Evolutionary conservation across 2,113 vertebrate genomes (phyloP).

Genomic region (Emberiza fucata): DNA sequence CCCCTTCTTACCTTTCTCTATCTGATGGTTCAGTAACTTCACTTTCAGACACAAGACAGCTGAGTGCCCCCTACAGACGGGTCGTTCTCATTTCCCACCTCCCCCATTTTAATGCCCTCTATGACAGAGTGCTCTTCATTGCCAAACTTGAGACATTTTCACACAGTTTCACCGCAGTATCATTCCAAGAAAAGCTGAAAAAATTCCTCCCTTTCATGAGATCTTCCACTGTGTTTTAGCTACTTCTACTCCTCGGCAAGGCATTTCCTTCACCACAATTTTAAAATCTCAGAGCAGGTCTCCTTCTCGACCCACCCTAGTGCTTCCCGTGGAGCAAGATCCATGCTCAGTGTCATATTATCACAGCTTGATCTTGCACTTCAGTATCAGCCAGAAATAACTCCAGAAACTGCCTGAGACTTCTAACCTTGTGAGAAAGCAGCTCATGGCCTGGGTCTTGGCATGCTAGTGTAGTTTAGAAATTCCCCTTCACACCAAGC

Average conservation of each 20-base stretch:
- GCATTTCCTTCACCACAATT: background rate
- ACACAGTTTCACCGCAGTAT: too few species aligned
- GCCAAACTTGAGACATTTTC: background rate
- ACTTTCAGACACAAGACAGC: background rate
- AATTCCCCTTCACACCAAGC: background rate
- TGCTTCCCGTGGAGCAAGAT: accelerated
- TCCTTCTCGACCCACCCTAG: background rate
- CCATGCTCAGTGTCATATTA: accelerated
- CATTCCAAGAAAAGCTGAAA: background rate
- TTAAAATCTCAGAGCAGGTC: background rate
- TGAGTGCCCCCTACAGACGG: background rate
- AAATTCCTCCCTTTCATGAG: background rate
- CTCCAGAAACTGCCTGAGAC: background rate
- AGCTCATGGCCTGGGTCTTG: accelerated
- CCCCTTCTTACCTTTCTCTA: background rate
- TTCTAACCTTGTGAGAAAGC: background rate
- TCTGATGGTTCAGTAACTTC: background rate
- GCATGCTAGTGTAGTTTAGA: accelerated
- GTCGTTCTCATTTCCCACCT: background rate
- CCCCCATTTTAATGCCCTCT: background rate
- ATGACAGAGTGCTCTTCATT: background rate
- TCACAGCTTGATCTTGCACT: background rate
- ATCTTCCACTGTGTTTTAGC: background rate
- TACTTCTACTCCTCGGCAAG: background rate
- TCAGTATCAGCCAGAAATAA: background rate